Base-by-base conservation (phyloP, 2,797 vertebrate species). In the Hipposideros larvatus region DNA sequence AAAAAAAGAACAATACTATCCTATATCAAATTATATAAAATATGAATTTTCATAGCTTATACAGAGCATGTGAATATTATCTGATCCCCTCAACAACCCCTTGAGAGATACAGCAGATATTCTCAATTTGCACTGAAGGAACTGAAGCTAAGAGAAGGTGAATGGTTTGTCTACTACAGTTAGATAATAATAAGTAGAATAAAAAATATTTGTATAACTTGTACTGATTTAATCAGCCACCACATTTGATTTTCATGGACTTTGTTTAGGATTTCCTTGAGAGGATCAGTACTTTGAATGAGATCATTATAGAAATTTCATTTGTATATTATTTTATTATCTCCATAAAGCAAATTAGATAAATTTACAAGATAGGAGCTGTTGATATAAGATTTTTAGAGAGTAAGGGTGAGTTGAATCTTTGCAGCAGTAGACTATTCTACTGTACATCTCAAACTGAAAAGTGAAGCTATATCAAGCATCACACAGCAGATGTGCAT, bases 171-270 rank as follows among this genome's bases (percentile, higher is more conserved):
- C 4, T 41, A 73, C 0, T 34, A 73, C 0, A 63, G 31, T 79
- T 61, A 82, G 31, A 46, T 88, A 46, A 82, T 37, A 65, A 19
- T 57, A 87, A 80, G 7, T 34, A 80, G 57, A 89, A 77, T 73
- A 19, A 68, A 66, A 66, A 74, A 37, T 48, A 74, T 63, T 55
- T 94, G 21, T 74, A 15, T 55, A 84, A 43, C 4, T 66, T 59
- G 11, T 4, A 75, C 48, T 14, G 51, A 66, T 85, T 79, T 89
- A 79, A n/a, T 41, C 1, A 59, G 74, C 28, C 5, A 65, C 19
- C 28, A 46, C 21, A 61, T 18, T 85, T 89, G 34, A 53, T 79
- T 94, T 86, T 89, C 59, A 46, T 37, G n/a, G 51, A 96, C 61
- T 16, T 68, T 63, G 28, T 55, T 92, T 66, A 43, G 26, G 14